phyloP scores from a whole-genome alignment of 1,140 invertebrate species.

The Trachelipus rathkii region DNA sequence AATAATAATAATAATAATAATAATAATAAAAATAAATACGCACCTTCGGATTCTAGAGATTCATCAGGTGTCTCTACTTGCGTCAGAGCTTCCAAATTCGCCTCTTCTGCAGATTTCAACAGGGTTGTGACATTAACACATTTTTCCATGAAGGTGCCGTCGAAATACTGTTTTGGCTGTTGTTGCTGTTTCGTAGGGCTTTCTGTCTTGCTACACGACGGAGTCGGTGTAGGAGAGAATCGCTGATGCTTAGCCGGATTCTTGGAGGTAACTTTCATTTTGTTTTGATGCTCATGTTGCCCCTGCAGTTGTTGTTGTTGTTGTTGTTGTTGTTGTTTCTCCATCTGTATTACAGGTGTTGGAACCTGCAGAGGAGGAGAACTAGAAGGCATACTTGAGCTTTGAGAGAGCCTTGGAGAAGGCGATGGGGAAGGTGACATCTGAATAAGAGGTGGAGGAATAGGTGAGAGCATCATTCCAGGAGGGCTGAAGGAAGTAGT shows the following conservation, averaged over 20 bases:
- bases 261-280: neutral
- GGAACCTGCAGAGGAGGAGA: neutral
- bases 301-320: neutral
- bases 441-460: neutral
- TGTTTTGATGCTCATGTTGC: neutral
- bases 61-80: neutral
- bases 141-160: neutral
- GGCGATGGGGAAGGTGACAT: neutral
- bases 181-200: neutral
- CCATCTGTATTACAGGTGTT: neutral
- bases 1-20: too few relatives aligned
- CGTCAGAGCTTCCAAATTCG: neutral
- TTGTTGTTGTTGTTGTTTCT: neutral
- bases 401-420: neutral
- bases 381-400: neutral
- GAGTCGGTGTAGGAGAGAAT: neutral
- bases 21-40: too few relatives aligned
- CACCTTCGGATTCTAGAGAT: neutral
- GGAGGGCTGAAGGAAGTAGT: neutral
- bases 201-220: neutral
- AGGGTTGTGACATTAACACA: neutral
- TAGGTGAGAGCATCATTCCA: neutral
- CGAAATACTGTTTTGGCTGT: neutral
- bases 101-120: neutral
- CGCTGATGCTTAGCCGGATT: neutral